A percentile compares a stretch with the other conserved stretches of the same genome.
These are phyloP conservation scores for Astropecten irregularis DNA, from an alignment of 53 echinoderm and acorn worm species.

Conservation along the genomic window DNA sequence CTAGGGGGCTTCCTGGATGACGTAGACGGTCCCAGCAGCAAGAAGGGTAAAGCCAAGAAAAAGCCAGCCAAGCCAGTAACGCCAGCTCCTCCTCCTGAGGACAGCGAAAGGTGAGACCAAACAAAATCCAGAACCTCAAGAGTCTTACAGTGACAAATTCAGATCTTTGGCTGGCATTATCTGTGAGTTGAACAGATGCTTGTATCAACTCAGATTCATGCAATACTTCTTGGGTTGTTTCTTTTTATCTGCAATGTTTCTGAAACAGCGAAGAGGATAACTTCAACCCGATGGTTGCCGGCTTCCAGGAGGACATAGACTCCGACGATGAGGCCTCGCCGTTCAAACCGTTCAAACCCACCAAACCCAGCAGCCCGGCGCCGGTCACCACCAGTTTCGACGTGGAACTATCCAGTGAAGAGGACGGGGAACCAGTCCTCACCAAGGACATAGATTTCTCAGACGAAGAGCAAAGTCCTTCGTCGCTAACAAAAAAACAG, in stretches of 20 bases:
- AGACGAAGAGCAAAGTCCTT: conserved; percentile 24
- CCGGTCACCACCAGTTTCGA: conserved; percentile 62
- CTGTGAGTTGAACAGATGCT: neutral
- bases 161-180: neutral
- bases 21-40: conserved; percentile 38
- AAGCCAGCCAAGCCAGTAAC: conserved; percentile 8
- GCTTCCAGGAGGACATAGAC: conserved; percentile 94
- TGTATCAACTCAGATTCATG: neutral
- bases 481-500: neutral
- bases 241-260: neutral
- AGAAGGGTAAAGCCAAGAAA: conserved; percentile 51
- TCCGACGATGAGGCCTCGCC: conserved; percentile 81
- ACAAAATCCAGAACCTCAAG: too few relatives aligned
- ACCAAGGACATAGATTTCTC: conserved; percentile 52
- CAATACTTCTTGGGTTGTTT: neutral
- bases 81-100: neutral
- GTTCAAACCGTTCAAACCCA: conserved; percentile 16
- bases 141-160: neutral
- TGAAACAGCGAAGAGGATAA: conserved; percentile 64
- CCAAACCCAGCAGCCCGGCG: neutral
- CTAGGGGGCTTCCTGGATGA: conserved; percentile 89
- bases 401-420: conserved; percentile 71
- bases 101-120: conserved; percentile 58
- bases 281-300: conserved; percentile 95
- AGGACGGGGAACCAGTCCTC: conserved; percentile 33